A percentile compares a stretch with the other conserved stretches of the same genome.
Evolutionary conservation across 2,797 vertebrate species (phyloP).

Genomic region (Paguma larvata): DNA sequence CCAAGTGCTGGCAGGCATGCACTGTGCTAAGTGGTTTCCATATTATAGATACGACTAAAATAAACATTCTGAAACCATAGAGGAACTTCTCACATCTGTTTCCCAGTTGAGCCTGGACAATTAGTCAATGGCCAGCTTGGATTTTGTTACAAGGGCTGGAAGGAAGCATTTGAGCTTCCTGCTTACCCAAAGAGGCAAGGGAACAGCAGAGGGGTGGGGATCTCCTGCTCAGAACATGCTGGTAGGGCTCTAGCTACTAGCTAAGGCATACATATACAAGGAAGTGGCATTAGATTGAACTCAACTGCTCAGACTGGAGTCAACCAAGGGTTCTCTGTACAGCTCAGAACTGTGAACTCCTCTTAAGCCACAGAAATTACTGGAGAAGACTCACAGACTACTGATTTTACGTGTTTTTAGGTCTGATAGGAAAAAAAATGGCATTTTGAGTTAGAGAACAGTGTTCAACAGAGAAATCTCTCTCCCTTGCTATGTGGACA

Average conservation of each 20-base stretch:
- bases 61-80: not conserved
- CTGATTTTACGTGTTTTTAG: not conserved
- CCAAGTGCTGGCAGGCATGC: not conserved
- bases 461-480: slow-evolving; percentile 1
- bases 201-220: not conserved
- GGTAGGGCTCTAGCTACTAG: not conserved
- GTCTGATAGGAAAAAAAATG: not conserved
- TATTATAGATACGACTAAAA: not conserved
- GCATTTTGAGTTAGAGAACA: slow-evolving; percentile 28
- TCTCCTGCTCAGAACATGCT: not conserved
- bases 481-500: not conserved
- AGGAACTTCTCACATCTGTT: not conserved
- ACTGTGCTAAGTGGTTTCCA: not conserved
- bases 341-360: slow-evolving; percentile 39
- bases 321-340: not conserved
- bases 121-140: not conserved
- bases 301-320: slow-evolving; percentile 31
- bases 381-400: slow-evolving; percentile 31
- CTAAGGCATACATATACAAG: not conserved
- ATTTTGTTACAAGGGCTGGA: not conserved
- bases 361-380: slow-evolving; percentile 42
- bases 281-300: not conserved
- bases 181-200: not conserved
- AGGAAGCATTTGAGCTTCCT: not conserved
- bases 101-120: not conserved